These are phyloP conservation scores for Dasyprocta punctata DNA, from an alignment of 2,113 vertebrate genomes.

Conservation along the genomic window DNA sequence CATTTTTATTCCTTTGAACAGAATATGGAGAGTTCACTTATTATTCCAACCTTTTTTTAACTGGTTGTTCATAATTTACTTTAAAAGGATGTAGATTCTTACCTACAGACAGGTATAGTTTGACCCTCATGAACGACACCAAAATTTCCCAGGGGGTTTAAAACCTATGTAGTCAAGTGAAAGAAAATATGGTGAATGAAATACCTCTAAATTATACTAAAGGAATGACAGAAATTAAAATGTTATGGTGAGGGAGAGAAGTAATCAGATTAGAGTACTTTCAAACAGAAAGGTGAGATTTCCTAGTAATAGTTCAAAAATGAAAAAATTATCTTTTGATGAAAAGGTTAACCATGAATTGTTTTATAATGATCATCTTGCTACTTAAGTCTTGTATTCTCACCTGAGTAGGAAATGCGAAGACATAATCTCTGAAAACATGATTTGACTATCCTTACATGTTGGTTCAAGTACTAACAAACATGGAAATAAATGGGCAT, in stretches of 20 bases:
- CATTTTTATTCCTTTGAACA: neutral
- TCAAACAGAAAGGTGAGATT: slow-evolving; percentile 69
- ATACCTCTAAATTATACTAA: slow-evolving; percentile 80
- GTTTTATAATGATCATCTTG: neutral
- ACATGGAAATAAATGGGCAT: neutral
- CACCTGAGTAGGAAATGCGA: neutral
- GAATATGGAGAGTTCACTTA: slow-evolving; percentile 62
- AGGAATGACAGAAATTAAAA: slow-evolving; percentile 80
- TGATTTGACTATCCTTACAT: neutral
- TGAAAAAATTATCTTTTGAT: slow-evolving; percentile 72
- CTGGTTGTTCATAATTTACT: neutral
- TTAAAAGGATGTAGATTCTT: slow-evolving; percentile 59
- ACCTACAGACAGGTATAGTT: slow-evolving; percentile 69
- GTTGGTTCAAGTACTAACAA: neutral
- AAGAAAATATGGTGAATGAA: slow-evolving; percentile 78
- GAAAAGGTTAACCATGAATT: slow-evolving; percentile 78
- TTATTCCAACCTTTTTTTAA: slow-evolving; percentile 59
- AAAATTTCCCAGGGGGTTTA: slow-evolving; percentile 77
- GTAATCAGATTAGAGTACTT: slow-evolving; percentile 74
- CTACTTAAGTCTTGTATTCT: neutral
- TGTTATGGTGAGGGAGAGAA: slow-evolving; percentile 43
- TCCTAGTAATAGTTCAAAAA: slow-evolving; percentile 75
- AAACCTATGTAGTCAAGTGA: slow-evolving; percentile 83
- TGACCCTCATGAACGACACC: slow-evolving; percentile 72
- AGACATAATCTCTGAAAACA: neutral